Percentiles rank a stretch among this genome's conserved stretches.
These are phyloP conservation scores for Hippocampus mohnikei DNA, from an alignment of 2,113 vertebrate species.

Conservation along the genomic window DNA sequence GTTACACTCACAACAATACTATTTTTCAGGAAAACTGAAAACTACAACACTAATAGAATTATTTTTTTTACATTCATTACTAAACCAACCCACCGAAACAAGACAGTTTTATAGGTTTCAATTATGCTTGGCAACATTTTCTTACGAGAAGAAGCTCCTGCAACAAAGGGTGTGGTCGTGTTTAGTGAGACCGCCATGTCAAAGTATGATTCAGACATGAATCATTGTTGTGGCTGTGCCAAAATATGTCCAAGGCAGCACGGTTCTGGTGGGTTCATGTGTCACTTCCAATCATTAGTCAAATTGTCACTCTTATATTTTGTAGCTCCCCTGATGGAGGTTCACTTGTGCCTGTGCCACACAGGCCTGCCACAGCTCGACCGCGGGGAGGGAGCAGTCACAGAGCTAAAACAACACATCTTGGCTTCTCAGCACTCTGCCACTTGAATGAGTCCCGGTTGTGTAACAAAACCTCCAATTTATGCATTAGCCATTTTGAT, in stretches of 20 bases:
- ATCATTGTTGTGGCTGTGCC: neutral
- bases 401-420: slow-evolving; percentile 21
- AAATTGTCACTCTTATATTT: slow-evolving; percentile 2
- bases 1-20: no score
- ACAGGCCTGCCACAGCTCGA: slow-evolving; percentile 16
- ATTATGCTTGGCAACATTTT: neutral
- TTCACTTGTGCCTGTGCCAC: slow-evolving; percentile 8
- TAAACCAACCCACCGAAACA: neutral
- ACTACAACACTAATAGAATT: no score
- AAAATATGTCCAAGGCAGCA: neutral
- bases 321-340: slow-evolving; percentile 7
- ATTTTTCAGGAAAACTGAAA: no score
- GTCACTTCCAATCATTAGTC: slow-evolving; percentile 14
- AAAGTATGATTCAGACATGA: neutral
- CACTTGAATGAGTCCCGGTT: slow-evolving; percentile 28
- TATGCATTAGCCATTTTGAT: slow-evolving; percentile 25
- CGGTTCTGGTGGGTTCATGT: slow-evolving; percentile 15
- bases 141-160: neutral
- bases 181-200: neutral
- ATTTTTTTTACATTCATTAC: no score
- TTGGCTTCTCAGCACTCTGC: slow-evolving; percentile 10
- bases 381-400: slow-evolving; percentile 7
- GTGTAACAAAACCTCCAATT: slow-evolving; percentile 34
- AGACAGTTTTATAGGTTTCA: neutral
- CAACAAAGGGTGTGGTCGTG: neutral